A percentile compares a stretch with the other conserved stretches of the same genome.
phyloP scores from a whole-genome alignment of 2,797 vertebrate species.

The Argyrosomus regius region DNA sequence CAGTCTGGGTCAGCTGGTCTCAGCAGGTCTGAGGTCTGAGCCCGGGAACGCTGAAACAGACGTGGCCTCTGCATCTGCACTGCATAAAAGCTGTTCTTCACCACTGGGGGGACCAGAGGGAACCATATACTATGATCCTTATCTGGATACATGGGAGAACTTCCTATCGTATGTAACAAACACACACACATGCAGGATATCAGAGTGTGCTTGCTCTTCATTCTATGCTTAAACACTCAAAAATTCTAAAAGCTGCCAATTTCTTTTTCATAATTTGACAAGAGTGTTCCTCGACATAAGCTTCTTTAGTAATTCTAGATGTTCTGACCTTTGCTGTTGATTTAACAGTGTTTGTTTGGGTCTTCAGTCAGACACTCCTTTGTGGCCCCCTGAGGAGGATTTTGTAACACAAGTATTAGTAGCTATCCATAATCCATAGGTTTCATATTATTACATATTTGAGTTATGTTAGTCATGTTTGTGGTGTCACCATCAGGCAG shows the following conservation, averaged over 20 bases:
- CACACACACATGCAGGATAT: background rate
- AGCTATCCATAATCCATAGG: too few species aligned
- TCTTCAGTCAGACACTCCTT: background rate
- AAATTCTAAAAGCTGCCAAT: background rate
- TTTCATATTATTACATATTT: too few species aligned
- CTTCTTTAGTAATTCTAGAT: background rate
- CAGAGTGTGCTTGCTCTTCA: background rate
- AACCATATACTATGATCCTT: slow-evolving; percentile 72
- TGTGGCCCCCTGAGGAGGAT: background rate
- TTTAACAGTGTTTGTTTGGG: background rate
- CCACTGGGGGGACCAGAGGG: slow-evolving; percentile 40
- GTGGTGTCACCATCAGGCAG: background rate
- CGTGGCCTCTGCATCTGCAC: slow-evolving; percentile 16
- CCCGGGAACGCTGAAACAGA: slow-evolving; percentile 19
- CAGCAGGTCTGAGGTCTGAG: slow-evolving; percentile 21
- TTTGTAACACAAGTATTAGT: background rate
- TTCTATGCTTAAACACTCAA: background rate
- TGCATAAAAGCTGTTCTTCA: slow-evolving; percentile 67
- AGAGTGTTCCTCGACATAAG: background rate
- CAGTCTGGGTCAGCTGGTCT: slow-evolving; percentile 11
- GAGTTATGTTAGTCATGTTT: too few species aligned
- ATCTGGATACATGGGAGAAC: slow-evolving; percentile 86
- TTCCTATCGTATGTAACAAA: slow-evolving; percentile 89
- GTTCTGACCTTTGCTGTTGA: background rate
- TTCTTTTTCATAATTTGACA: background rate